Percentiles rank a stretch among this genome's conserved stretches.
phyloP scores from a whole-genome alignment of 1,140 invertebrate species.

The Lepidurus packardi region DNA sequence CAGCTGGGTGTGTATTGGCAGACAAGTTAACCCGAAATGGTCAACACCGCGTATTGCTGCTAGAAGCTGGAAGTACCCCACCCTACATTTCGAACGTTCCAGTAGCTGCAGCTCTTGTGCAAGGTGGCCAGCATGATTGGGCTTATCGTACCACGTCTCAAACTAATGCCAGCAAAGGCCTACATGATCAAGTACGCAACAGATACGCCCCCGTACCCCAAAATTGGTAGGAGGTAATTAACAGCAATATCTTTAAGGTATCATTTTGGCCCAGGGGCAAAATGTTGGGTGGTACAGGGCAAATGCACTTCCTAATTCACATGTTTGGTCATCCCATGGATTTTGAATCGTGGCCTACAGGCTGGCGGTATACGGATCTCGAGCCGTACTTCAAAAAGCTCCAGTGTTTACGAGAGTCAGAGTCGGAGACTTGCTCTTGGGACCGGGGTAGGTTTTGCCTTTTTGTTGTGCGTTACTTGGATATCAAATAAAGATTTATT shows the following conservation, averaged over 20 bases:
- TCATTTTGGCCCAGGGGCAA: slow-evolving; percentile 60
- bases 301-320: slow-evolving; percentile 62
- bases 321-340: slow-evolving; percentile 56
- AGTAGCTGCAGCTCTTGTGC: slow-evolving; percentile 57
- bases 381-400: slow-evolving; percentile 47
- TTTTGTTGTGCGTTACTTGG: background rate
- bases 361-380: slow-evolving; percentile 53
- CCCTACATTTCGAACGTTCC: slow-evolving; percentile 55
- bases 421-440: background rate
- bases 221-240: background rate
- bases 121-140: slow-evolving; percentile 59
- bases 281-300: slow-evolving; percentile 62
- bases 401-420: background rate
- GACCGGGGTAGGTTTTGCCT: background rate
- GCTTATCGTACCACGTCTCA: slow-evolving; percentile 56
- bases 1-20: slow-evolving; percentile 38
- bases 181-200: slow-evolving; percentile 51
- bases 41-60: slow-evolving; percentile 35
- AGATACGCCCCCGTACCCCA: too few relatives aligned
- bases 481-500: background rate
- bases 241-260: slow-evolving; percentile 43
- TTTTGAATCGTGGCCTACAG: slow-evolving; percentile 53
- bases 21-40: slow-evolving; percentile 32
- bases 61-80: slow-evolving; percentile 40
- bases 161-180: slow-evolving; percentile 57